Conservation (phyloP, 1,140 invertebrate species). For the Leptinotarsa defecta region DNA sequence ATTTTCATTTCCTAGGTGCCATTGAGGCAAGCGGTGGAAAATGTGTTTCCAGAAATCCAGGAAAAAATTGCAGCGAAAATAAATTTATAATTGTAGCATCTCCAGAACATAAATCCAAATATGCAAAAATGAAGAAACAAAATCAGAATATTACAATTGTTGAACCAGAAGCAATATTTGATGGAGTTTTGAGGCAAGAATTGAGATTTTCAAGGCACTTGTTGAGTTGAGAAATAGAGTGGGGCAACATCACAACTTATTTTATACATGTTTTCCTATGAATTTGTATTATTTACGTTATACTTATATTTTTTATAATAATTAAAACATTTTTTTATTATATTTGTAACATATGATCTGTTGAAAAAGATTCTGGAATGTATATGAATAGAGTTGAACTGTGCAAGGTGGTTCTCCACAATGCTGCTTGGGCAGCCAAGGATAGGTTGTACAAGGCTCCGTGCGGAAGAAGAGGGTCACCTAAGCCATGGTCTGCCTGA, state of each 20-base stretch:
- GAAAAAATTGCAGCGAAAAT: slow-evolving; percentile 28
- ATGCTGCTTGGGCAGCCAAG: too few relatives aligned
- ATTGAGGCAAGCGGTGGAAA: slow-evolving; percentile 53
- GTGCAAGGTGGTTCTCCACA: too few relatives aligned
- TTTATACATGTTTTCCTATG: too few relatives aligned
- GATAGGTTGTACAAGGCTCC: too few relatives aligned
- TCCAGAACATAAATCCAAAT: slow-evolving; percentile 46
- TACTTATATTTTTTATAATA: too few relatives aligned
- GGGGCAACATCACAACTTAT: background rate
- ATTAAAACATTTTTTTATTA: too few relatives aligned
- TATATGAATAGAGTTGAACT: too few relatives aligned
- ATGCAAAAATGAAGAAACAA: slow-evolving; percentile 45
- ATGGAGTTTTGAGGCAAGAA: slow-evolving; percentile 58
- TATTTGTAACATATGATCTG: too few relatives aligned
- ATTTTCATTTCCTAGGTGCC: slow-evolving; percentile 41
- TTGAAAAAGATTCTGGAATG: too few relatives aligned
- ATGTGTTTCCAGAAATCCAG: slow-evolving; percentile 41
- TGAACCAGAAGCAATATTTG: slow-evolving; percentile 58
- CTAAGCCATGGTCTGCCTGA: too few relatives aligned
- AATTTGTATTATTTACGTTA: too few relatives aligned
- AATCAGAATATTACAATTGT: slow-evolving; percentile 55
- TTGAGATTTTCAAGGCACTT: slow-evolving; percentile 48
- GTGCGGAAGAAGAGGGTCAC: too few relatives aligned
- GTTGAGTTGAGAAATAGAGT: slow-evolving; percentile 19
- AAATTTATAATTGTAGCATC: slow-evolving; percentile 46